Conservation (phyloP, 2,888 invertebrate species). For the Euplexia lucipara region DNA sequence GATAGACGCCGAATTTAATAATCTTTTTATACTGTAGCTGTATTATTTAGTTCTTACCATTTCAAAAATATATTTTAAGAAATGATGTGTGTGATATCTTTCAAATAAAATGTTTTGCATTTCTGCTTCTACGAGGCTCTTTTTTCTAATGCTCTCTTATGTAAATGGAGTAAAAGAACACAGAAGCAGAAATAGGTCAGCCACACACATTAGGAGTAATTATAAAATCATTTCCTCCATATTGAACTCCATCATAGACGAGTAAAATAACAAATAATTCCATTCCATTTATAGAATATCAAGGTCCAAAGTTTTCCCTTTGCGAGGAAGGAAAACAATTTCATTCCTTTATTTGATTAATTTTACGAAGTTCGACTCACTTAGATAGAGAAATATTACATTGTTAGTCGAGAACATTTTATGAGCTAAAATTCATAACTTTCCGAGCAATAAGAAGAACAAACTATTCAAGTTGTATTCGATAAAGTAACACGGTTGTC, state of each 20-base stretch:
- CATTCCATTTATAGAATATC: slow-evolving; percentile 6
- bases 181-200: too few relatives aligned
- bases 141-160: too few relatives aligned
- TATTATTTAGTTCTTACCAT: too few relatives aligned
- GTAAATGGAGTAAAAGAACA: too few relatives aligned
- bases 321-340: slow-evolving; percentile 28
- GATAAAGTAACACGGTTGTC: slow-evolving; percentile 22
- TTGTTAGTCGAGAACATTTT: slow-evolving; percentile 11
- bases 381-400: slow-evolving; percentile 27
- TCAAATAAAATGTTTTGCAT: too few relatives aligned
- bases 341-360: slow-evolving; percentile 33
- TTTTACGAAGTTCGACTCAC: slow-evolving; percentile 9
- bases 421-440: slow-evolving; percentile 20
- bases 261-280: neutral
- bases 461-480: slow-evolving; percentile 10
- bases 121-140: too few relatives aligned
- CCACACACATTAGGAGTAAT: neutral
- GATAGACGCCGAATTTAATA: too few relatives aligned
- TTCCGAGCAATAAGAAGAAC: neutral
- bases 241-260: neutral
- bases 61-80: too few relatives aligned
- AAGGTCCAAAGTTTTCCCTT: neutral
- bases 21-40: too few relatives aligned
- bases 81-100: too few relatives aligned
- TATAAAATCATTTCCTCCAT: neutral